A percentile compares a stretch with the other conserved stretches of the same genome.
Evolutionary conservation across 2,113 vertebrate species (phyloP).

Genomic region (Pomatorhinus ruficollis): DNA sequence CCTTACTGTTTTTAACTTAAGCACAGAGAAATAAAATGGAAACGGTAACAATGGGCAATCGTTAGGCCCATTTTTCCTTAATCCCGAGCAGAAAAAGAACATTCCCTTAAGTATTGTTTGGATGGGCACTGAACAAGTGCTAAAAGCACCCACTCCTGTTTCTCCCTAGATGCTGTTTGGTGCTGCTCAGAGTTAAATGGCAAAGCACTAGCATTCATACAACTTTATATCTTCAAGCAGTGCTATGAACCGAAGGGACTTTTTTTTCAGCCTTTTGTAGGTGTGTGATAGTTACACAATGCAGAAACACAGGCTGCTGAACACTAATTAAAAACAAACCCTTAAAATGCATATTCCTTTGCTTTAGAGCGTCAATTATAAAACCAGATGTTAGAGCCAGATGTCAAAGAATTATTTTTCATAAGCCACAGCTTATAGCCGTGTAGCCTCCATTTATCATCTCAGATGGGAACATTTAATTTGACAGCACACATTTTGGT

Average conservation of each 20-base stretch:
- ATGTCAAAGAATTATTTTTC: slow-evolving; percentile 76
- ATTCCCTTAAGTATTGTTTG: neutral
- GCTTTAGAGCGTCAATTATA: slow-evolving; percentile 59
- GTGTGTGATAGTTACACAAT: neutral
- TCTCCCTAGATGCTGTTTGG: neutral
- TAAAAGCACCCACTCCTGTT: neutral
- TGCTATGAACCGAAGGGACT: neutral
- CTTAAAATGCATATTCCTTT: slow-evolving; percentile 49
- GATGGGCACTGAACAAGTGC: neutral
- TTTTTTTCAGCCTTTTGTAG: neutral
- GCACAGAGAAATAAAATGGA: neutral
- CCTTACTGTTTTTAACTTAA: neutral
- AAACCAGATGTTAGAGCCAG: slow-evolving; percentile 75
- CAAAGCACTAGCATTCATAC: neutral
- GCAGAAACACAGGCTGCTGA: slow-evolving; percentile 28
- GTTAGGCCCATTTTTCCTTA: neutral
- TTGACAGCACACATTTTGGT: slow-evolving; percentile 73
- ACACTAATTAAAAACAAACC: slow-evolving; percentile 29
- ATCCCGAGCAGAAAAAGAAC: neutral
- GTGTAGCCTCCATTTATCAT: slow-evolving; percentile 71
- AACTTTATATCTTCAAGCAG: neutral
- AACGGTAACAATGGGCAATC: neutral
- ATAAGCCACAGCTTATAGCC: slow-evolving; percentile 49
- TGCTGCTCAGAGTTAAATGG: neutral
- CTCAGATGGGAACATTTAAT: slow-evolving; percentile 75